These are phyloP conservation scores for Benitochromis conjunctus DNA, from an alignment of 2,113 vertebrate genomes.

Conservation along the genomic window DNA sequence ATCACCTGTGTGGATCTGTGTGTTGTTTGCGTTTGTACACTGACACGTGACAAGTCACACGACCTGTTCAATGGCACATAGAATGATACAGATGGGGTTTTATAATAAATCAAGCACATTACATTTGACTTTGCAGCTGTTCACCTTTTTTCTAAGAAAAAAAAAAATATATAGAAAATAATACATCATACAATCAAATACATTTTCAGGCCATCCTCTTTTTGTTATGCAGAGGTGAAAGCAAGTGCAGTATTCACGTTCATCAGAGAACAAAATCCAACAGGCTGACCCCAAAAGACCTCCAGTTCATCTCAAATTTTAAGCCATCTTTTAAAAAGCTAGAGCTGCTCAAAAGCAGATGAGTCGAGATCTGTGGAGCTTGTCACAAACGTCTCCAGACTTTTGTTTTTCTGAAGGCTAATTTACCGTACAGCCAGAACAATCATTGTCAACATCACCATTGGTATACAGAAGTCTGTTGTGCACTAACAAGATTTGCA, in stretches of 20 bases:
- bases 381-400: neutral
- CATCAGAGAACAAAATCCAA: constrained; percentile 15
- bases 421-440: constrained; percentile 17
- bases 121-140: constrained; percentile 25
- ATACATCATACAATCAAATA: constrained; percentile 57
- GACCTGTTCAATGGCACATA: constrained; percentile 53
- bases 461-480: neutral
- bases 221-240: constrained; percentile 49
- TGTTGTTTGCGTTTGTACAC: neutral
- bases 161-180: constrained; percentile 12
- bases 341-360: constrained; percentile 25
- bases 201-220: constrained; percentile 34
- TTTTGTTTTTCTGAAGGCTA: constrained; percentile 5
- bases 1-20: neutral
- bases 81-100: constrained; percentile 30
- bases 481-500: neutral
- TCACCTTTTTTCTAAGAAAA: neutral
- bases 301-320: constrained; percentile 14
- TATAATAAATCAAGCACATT: constrained; percentile 32
- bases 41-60: constrained; percentile 1
- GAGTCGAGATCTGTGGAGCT: constrained; percentile 13
- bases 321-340: neutral
- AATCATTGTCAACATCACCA: constrained; percentile 6
- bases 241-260: constrained; percentile 53
- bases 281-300: constrained; percentile 13